These are phyloP conservation scores for Onychostruthus taczanowskii DNA, from an alignment of 2,113 vertebrate species.

Conservation along the genomic window DNA sequence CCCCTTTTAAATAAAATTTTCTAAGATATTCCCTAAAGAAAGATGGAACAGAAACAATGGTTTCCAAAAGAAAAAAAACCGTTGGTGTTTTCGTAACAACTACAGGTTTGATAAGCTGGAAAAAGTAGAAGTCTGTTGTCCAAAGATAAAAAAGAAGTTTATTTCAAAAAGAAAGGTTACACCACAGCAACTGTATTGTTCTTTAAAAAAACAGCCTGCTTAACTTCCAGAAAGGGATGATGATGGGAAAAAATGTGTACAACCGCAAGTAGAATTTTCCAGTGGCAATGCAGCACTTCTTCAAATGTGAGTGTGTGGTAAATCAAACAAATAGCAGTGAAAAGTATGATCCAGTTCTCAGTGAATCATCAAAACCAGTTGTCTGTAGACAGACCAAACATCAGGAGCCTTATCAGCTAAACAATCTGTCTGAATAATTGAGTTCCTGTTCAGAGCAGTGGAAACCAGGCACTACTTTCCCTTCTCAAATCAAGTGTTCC, in stretches of 20 bases:
- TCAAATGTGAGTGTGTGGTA: neutral
- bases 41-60: neutral
- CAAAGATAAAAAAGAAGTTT: neutral
- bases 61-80: neutral
- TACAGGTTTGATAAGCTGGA: neutral
- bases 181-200: neutral
- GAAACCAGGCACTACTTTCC: neutral
- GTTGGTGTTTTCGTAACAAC: neutral
- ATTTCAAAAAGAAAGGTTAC: neutral
- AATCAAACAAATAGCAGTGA: neutral
- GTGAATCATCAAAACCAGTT: constrained; percentile 1
- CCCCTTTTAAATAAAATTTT: neutral
- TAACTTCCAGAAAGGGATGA: constrained; percentile 5
- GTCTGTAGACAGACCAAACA: constrained; percentile 1
- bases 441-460: neutral
- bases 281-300: neutral
- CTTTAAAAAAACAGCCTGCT: neutral
- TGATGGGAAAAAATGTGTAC: neutral
- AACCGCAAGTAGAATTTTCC: neutral
- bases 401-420: neutral
- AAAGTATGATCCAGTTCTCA: neutral
- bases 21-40: neutral
- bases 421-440: neutral
- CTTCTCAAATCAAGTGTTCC: neutral
- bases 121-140: neutral